Percentiles rank a stretch among this genome's conserved stretches.
phyloP scores from a whole-genome alignment of 1,140 invertebrate species.

The Orussus abietinus region DNA sequence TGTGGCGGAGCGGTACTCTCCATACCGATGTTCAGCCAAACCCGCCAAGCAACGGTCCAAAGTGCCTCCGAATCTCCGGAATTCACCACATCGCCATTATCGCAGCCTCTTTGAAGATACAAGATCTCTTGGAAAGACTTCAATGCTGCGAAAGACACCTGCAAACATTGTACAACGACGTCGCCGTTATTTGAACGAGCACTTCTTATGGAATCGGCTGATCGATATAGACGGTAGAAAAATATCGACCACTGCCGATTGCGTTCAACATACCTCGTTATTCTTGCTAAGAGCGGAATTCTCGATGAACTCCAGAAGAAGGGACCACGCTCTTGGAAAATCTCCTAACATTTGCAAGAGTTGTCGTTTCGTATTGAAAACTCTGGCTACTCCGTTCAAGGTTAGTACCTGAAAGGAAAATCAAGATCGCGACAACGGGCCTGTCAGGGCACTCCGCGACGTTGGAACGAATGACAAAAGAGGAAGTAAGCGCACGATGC shows the following conservation, averaged over 20 bases:
- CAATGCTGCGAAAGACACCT: constrained; percentile 88
- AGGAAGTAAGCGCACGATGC: no score
- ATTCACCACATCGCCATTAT: constrained; percentile 40
- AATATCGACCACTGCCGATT: no score
- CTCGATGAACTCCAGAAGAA: constrained; percentile 91
- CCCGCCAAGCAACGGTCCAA: constrained; percentile 78
- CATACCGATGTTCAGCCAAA: constrained; percentile 81
- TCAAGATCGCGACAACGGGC: no score
- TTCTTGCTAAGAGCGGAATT: constrained; percentile 86
- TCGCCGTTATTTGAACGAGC: no score
- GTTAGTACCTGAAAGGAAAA: constrained; percentile 65
- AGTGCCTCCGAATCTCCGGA: constrained; percentile 59
- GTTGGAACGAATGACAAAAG: no score
- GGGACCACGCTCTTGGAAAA: constrained; percentile 88
- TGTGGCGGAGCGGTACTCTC: constrained; percentile 69
- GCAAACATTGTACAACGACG: constrained; percentile 15
- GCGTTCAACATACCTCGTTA: constrained; percentile 71
- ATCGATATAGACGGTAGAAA: no score
- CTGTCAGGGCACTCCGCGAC: no score
- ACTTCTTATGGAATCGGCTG: no score
- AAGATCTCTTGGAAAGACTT: constrained; percentile 96
- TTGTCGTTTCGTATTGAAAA: constrained; percentile 87
- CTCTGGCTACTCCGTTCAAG: constrained; percentile 69
- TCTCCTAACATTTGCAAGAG: constrained; percentile 81
- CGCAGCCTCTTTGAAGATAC: constrained; percentile 56